Evolutionary conservation across 64 coral and sea anemone genomes (phyloP), one percentile per base, ranked within the genome.

Genomic region (Montipora foliosa): DNA sequence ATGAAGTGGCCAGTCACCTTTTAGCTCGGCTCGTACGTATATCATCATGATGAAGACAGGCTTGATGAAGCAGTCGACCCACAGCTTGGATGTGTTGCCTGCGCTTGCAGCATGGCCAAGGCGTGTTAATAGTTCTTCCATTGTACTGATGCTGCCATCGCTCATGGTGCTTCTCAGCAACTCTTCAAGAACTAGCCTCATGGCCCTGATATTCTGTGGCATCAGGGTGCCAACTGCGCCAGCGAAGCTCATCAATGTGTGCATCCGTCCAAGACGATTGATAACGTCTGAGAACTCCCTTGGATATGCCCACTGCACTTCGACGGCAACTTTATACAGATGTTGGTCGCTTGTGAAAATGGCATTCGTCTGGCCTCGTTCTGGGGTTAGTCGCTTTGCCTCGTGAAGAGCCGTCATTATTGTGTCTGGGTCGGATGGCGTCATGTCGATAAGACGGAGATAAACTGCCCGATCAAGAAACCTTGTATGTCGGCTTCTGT

Each of bases 1-100:
- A 84, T 95, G 93, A 95, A 48, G 77, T 95, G 93, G 93, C 93
- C 93, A 95, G 93, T 95, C 88, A 50, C 93, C 72, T 81, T 88
- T 76, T 53, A 64, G 66, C 50, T 94, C 85, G 24, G 84, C 85
- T 49, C 66, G 60, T 19, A 89, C 86, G n/a, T 89, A 94, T 0
- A 82, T 15, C 84, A 93, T 93, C 77, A 94, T 89, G 21, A 89
- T 49, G 64, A 94, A 74, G 21, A 94, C 92, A 66, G 92, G 84
- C 72, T 76, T 88, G 8, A 94, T 81, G 19, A 89, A 89, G 55
- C 92, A 89, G 44, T 94, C 77, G 19, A 94, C 86, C 87, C 93
- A 89, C 10, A 94, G 71, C 87, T 83, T 94, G 78, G 86, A 89
- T 76, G 87, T 94, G 5, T 94, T 94, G 78, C 93, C 89, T 19